Evolutionary conservation across 2,797 vertebrate genomes (phyloP).

Genomic region (Taeniopygia guttata): DNA sequence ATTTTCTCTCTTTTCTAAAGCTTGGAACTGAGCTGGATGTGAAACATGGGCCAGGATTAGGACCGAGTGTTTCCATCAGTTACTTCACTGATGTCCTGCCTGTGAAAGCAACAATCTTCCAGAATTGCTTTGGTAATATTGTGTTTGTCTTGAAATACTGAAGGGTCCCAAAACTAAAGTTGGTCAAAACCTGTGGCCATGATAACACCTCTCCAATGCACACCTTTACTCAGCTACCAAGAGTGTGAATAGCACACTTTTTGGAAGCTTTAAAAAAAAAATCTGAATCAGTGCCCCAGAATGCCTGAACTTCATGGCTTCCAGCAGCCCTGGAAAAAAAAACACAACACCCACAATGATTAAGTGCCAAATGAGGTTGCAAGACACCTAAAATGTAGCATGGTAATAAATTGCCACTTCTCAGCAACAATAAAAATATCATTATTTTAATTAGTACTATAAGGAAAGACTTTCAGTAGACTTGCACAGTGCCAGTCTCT

Average conservation of each 20-base stretch:
- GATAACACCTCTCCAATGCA: background rate
- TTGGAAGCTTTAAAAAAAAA: background rate
- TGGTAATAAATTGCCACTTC: slow-evolving; percentile 15
- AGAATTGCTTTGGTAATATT: background rate
- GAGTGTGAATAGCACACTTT: background rate
- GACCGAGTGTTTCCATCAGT: background rate
- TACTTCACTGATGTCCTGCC: background rate
- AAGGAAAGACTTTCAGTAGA: slow-evolving; percentile 50
- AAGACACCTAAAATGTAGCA: slow-evolving; percentile 31
- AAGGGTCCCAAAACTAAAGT: background rate
- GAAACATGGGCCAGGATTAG: background rate
- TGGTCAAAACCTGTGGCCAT: background rate
- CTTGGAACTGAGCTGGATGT: background rate
- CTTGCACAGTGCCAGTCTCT: slow-evolving; percentile 49
- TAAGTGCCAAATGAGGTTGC: slow-evolving; percentile 17
- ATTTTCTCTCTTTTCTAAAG: background rate
- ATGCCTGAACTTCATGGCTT: background rate
- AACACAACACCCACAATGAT: background rate
- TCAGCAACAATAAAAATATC: slow-evolving; percentile 65
- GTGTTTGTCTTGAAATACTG: background rate
- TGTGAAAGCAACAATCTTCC: background rate
- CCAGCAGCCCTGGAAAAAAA: background rate
- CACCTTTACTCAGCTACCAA: background rate
- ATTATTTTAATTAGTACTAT: slow-evolving; percentile 64
- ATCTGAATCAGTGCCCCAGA: background rate